These are phyloP conservation scores for Monodelphis domestica DNA, from an alignment of 2,797 vertebrate species.

Conservation along the genomic window DNA sequence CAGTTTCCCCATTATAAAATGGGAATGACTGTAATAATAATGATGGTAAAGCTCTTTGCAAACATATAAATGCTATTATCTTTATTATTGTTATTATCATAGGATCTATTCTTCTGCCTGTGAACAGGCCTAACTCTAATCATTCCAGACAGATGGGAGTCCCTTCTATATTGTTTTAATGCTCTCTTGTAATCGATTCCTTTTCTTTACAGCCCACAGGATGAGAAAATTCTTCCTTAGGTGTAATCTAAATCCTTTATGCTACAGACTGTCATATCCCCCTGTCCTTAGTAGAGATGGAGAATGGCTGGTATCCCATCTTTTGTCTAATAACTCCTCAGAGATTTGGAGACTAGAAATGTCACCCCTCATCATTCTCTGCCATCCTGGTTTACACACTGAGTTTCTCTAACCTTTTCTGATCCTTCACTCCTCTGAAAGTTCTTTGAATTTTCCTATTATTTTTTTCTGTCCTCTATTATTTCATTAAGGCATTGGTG, in stretches of 20 bases:
- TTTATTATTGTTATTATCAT: neutral
- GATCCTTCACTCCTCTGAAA: neutral
- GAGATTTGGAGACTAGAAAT: neutral
- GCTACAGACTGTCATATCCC: slow-evolving; percentile 48
- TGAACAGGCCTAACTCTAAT: fast-evolving
- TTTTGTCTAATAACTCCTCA: neutral
- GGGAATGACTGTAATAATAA: neutral
- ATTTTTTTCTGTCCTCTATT: slow-evolving; percentile 12
- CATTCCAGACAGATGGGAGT: neutral
- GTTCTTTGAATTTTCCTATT: neutral
- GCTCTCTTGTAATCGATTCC: slow-evolving; percentile 24
- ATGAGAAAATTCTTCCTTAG: slow-evolving; percentile 22
- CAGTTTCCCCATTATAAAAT: neutral
- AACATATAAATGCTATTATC: neutral
- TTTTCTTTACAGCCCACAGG: slow-evolving; percentile 32
- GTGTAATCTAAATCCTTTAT: slow-evolving; percentile 27
- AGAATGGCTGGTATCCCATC: neutral
- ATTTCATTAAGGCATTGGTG: slow-evolving; percentile 5
- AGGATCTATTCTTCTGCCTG: fast-evolving
- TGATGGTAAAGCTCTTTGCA: neutral
- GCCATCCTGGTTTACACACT: neutral
- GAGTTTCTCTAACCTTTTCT: neutral
- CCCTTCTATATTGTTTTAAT: neutral
- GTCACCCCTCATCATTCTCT: neutral
- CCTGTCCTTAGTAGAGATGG: slow-evolving; percentile 35